Conservation (phyloP, 2,888 invertebrate genomes). For the Hirtodrosophila cameraria region DNA sequence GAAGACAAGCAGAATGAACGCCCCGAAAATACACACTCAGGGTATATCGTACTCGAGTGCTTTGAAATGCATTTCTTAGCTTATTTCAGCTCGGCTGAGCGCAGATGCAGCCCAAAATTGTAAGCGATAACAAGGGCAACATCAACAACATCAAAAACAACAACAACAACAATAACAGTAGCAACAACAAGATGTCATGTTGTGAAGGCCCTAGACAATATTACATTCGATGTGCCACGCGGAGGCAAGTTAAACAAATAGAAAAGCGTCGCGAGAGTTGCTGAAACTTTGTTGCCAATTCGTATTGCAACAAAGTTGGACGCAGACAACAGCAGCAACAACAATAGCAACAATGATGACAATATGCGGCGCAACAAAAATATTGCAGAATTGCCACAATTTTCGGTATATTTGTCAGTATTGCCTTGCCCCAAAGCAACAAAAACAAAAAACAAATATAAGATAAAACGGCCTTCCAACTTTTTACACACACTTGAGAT, state of each 20-base stretch:
- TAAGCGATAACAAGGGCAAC: slow-evolving; percentile 24
- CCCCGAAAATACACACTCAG: too few species aligned
- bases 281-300: slow-evolving; percentile 27
- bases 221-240: slow-evolving; percentile 38
- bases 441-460: slow-evolving; percentile 1
- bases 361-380: slow-evolving; percentile 32
- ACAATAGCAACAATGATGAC: not conserved
- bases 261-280: slow-evolving; percentile 25
- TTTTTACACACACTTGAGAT: not conserved
- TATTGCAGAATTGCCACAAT: slow-evolving; percentile 42
- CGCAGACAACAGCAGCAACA: slow-evolving; percentile 2
- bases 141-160: not conserved
- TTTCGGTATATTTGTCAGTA: slow-evolving; percentile 50
- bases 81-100: slow-evolving; percentile 5
- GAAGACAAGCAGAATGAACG: too few species aligned
- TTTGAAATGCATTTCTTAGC: not conserved
- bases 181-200: slow-evolving; percentile 24
- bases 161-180: slow-evolving; percentile 1
- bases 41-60: too few species aligned
- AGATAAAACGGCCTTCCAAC: not conserved
- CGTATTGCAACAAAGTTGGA: slow-evolving; percentile 39
- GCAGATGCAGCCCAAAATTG: slow-evolving; percentile 37
- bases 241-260: slow-evolving; percentile 30
- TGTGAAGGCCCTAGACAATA: slow-evolving; percentile 43
- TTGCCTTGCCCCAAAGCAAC: slow-evolving; percentile 12